Conservation (phyloP, 1,140 invertebrate species). For the Whitmania pigra region DNA sequence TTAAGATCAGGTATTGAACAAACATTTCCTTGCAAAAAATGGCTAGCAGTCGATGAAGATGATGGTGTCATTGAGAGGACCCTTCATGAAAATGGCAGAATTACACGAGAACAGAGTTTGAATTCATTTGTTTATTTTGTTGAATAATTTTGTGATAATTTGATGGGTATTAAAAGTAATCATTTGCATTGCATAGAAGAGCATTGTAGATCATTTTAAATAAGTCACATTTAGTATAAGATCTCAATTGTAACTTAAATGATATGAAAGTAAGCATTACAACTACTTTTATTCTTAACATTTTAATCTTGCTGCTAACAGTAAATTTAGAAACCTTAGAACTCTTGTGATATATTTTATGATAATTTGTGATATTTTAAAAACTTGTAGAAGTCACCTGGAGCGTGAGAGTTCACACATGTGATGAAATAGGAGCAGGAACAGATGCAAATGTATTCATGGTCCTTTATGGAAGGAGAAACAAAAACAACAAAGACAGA, state of each 20-base stretch:
- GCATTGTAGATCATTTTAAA: no score
- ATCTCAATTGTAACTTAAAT: no score
- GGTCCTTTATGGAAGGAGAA: slow-evolving; percentile 39
- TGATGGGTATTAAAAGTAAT: neutral
- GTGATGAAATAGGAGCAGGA: slow-evolving; percentile 36
- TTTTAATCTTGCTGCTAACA: no score
- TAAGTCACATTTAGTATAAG: no score
- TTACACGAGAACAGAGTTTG: slow-evolving; percentile 33
- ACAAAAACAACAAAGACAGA: slow-evolving; percentile 1
- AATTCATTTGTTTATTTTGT: neutral
- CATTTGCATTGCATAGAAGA: no score
- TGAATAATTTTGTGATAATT: neutral
- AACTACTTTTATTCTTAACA: no score
- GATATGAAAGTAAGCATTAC: no score
- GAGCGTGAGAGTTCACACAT: slow-evolving; percentile 38
- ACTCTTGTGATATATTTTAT: no score
- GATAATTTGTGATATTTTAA: neutral
- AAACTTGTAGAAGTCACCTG: slow-evolving; percentile 34
- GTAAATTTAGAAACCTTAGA: no score
- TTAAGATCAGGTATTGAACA: slow-evolving; percentile 39
- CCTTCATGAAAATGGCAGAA: slow-evolving; percentile 35
- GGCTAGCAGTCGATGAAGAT: slow-evolving; percentile 38
- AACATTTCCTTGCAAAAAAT: slow-evolving; percentile 38
- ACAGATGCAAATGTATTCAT: slow-evolving; percentile 41
- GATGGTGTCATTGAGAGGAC: slow-evolving; percentile 38